phyloP scores from a whole-genome alignment of 2,888 invertebrate genomes.

The Agrenia bidenticulata region DNA sequence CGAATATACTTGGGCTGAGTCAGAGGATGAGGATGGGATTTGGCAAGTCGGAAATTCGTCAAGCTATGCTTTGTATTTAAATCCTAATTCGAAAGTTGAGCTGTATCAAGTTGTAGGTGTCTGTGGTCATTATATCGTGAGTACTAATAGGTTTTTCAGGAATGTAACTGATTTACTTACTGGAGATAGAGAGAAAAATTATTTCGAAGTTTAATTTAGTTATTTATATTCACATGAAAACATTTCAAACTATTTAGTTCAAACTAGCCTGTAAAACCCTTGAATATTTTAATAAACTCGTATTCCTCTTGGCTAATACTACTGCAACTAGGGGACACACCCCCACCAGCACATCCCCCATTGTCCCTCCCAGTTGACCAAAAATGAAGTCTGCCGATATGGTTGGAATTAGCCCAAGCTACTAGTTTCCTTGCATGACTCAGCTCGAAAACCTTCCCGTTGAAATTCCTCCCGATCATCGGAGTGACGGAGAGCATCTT shows the following conservation, averaged over 20 bases:
- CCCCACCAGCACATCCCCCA: constrained; percentile 38
- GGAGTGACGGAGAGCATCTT: constrained; percentile 49
- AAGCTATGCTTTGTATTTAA: constrained; percentile 15
- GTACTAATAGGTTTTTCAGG: constrained; percentile 29
- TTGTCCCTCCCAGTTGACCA: constrained; percentile 49
- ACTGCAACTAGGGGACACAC: constrained; percentile 42
- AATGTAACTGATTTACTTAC: constrained; percentile 14
- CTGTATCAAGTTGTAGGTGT: constrained; percentile 35
- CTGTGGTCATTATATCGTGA: constrained; percentile 23
- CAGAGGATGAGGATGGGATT: constrained; percentile 10
- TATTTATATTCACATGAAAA: neutral
- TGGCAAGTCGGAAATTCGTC: neutral
- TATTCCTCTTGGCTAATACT: constrained; percentile 37
- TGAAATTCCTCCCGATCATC: constrained; percentile 48
- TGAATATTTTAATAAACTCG: constrained; percentile 48
- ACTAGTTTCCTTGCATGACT: constrained; percentile 39
- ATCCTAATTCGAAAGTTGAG: constrained; percentile 22
- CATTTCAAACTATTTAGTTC: too few relatives aligned
- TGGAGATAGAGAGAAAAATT: too few relatives aligned
- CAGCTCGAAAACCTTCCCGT: constrained; percentile 35
- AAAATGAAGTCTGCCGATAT: constrained; percentile 45
- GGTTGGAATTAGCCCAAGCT: constrained; percentile 45
- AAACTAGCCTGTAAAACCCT: constrained; percentile 28
- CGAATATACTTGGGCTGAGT: constrained; percentile 2
- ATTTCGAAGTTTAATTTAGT: neutral